Base-by-base conservation (phyloP, 2,888 invertebrate species). In the Acanthopleura granulata region DNA sequence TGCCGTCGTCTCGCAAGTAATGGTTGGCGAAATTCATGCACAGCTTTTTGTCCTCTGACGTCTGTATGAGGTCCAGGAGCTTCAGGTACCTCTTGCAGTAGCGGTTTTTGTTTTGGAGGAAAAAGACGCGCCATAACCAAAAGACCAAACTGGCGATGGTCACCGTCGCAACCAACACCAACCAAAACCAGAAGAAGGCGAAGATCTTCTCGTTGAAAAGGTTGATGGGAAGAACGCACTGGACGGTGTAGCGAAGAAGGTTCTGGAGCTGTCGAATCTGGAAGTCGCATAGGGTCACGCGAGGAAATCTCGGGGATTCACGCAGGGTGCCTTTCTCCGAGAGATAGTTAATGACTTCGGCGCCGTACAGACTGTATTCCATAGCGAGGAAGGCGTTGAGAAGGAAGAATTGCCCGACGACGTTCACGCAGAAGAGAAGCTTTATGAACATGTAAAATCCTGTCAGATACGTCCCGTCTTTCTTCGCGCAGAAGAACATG, bases 371-470 rank as follows among this genome's bases (percentile, higher is more conserved):
- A 71, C 82, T 82, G 75, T 84, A 88, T n/a, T 86, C 83, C 66
- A 84, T 88, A 15, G 86, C 82, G 76, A 88, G 79, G 76, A 88
- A 88, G 15, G 85, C 83, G 77, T 88, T 88, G 49, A 88, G 81
- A 9, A 88, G 79, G 78, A 85, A 88, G 72, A 90, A 85, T 80
- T 90, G 90, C 29, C 86, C 84, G 73, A 89, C 83, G 29, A 88
- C 84, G 78, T 89, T 89, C 62, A 77, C 79, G n/a, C 86, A 81
- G 76, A 87, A 89, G 16, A 89, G 78, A 16, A 83, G 62, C 77
- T 89, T 89, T 50, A 84, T 76, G 74, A 87, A 82, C 25, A 88
- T 78, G 77, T 87, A 89, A 57, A 89, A 81, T 0, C 85, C 85
- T 9, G 86, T 83, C 0, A 89, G 83, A 76, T 85, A 89, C 66